These are phyloP conservation scores for Babyrousa celebensis DNA, from an alignment of 2,797 vertebrate genomes.

Conservation along the genomic window DNA sequence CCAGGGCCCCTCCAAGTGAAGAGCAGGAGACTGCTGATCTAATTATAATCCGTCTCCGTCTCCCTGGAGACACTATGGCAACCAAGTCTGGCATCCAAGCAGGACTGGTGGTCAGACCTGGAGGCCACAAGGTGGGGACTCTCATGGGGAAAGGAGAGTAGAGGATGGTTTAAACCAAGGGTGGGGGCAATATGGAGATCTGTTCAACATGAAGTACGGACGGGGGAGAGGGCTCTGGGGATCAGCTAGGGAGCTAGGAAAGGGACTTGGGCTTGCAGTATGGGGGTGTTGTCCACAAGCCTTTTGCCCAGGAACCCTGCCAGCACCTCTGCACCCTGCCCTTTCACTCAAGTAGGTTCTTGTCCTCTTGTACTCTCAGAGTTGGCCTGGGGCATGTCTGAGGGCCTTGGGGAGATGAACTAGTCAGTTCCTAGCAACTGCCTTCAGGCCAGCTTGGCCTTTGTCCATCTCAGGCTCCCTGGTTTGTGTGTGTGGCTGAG, in stretches of 20 bases:
- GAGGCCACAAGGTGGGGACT: conserved; percentile 73
- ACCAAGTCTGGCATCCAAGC: conserved; percentile 92
- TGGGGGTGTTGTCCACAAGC: not conserved
- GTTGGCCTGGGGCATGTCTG: conserved; percentile 1
- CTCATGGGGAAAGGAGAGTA: not conserved
- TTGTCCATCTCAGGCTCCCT: conserved; percentile 72
- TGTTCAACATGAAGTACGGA: conserved; percentile 17
- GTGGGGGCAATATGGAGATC: not conserved
- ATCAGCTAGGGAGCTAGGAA: not conserved
- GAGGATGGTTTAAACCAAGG: not conserved
- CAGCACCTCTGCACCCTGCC: not conserved
- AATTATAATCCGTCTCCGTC: conserved; percentile 94
- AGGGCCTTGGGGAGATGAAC: conserved; percentile 3
- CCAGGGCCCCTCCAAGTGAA: conserved; percentile 76
- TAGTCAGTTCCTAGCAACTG: conserved; percentile 76
- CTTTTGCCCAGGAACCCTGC: not conserved
- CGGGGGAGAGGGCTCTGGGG: not conserved
- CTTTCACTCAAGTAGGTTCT: conserved; percentile 51
- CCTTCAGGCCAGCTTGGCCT: conserved; percentile 67
- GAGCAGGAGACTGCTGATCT: conserved; percentile 91
- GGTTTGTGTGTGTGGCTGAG: not conserved
- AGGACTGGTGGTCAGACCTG: conserved; percentile 80
- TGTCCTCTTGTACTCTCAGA: conserved; percentile 18
- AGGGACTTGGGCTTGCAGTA: not conserved
- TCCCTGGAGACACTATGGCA: conserved; percentile 98